A percentile compares a stretch with the other conserved stretches of the same genome.
These are phyloP conservation scores for Nothoprocta pentlandii DNA, from an alignment of 2,113 vertebrate genomes.

Conservation along the genomic window DNA sequence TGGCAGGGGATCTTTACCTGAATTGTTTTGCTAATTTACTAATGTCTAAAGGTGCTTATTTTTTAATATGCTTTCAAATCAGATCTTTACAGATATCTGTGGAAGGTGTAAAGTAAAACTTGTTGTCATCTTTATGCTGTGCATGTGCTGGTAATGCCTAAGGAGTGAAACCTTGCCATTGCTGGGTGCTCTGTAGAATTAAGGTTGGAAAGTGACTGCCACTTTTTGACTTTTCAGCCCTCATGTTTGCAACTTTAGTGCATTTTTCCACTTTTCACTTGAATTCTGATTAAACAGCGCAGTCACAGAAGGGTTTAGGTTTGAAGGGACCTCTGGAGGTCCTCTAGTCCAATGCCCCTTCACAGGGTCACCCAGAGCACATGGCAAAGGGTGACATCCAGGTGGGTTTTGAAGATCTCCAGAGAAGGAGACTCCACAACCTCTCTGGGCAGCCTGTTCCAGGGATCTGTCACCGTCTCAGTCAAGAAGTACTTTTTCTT, in stretches of 20 bases:
- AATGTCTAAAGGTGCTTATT: not conserved
- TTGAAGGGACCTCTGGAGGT: too few species aligned
- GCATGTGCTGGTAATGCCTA: not conserved
- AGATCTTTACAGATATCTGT: not conserved
- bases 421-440: too few species aligned
- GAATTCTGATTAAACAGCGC: not conserved
- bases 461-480: too few species aligned
- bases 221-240: not conserved
- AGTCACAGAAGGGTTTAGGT: too few species aligned
- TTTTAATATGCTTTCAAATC: not conserved
- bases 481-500: too few species aligned
- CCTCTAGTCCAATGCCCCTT: too few species aligned
- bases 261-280: constrained; percentile 8
- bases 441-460: too few species aligned
- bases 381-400: too few species aligned
- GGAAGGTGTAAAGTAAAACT: not conserved
- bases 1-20: not conserved
- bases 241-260: not conserved
- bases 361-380: too few species aligned
- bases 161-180: not conserved
- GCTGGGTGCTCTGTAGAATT: not conserved
- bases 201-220: not conserved
- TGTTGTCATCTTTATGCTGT: not conserved
- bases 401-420: too few species aligned
- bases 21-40: not conserved